Evolutionary conservation across 2,888 invertebrate species (phyloP), one percentile per base, ranked within the genome.

Genomic region (Teleogryllus oceanicus): DNA sequence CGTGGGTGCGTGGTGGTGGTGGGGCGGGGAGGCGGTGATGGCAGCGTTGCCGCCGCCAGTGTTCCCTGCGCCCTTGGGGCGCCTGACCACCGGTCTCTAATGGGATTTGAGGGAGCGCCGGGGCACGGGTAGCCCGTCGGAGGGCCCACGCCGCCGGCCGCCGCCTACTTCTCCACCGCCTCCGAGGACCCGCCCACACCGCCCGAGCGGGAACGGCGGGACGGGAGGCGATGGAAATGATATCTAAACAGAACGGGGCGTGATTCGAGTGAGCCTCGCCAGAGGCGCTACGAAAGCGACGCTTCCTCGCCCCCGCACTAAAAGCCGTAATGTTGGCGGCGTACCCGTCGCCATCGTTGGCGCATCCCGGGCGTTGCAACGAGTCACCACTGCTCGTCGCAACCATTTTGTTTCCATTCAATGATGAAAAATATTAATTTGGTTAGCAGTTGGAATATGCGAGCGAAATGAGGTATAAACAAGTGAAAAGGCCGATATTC

Each of bases 31-130:
- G 49, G 76, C 77, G 50, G 37, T 5, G 37, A 37, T 24, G 37
- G 37, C n/a, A 16, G 21, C 20, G 13, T 16, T 13, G 16, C 8
- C 24, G 37, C 24, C 24, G 20, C 13, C 20, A 16, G 77, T 49
- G 11, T 49, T 49, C 50, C 50, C 50, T 37, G 21, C 77, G 20
- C n/a, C n/a, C 49, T 49, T 11, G 13, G 24, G 50, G 20, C 37
- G 49, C 49, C 49, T 77, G n/a, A n/a, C 49, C n/a, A 77, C 49
- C 49, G 50, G 77, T 37, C n/a, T n/a, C n/a, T 50, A 51, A 78
- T 49, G 78, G 50, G 50, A 20, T 50, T 50, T 20, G 50, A 50
- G 50, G 78, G 51, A 78, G 78, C 78, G 50, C 49, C 50, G 21
- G 50, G 51, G 78, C 16, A 11, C 49, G 78, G 78, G 51, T 78